These are phyloP conservation scores for Philotrypesis tridentata DNA, from an alignment of 1,140 invertebrate genomes.

Conservation along the genomic window DNA sequence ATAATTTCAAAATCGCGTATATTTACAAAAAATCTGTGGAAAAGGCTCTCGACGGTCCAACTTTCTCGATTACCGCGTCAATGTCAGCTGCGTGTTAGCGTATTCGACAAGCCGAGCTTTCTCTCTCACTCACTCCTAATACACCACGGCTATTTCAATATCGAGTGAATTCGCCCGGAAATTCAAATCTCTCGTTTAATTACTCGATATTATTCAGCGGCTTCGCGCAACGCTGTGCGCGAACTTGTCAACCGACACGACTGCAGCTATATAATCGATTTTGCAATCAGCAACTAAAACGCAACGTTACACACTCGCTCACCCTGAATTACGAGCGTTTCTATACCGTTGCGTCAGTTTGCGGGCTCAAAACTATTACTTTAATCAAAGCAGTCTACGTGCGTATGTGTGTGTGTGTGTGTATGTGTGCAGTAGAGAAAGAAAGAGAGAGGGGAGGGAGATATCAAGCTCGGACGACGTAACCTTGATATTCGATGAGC, in stretches of 20 bases:
- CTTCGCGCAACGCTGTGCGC: neutral
- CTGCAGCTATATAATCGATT: neutral
- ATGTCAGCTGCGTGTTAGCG: neutral
- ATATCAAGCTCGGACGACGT: neutral
- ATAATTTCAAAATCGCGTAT: no score
- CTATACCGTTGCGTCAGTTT: no score
- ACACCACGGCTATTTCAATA: neutral
- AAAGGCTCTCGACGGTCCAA: neutral
- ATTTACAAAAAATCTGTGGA: neutral
- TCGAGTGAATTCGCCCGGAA: neutral
- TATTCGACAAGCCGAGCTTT: neutral
- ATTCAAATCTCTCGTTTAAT: conserved; percentile 22
- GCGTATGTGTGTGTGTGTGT: no score
- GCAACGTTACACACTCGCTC: no score
- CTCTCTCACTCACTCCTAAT: neutral
- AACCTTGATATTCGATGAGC: neutral
- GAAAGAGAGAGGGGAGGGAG: no score
- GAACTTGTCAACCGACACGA: conserved; percentile 1
- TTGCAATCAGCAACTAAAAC: neutral
- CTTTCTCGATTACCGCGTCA: neutral
- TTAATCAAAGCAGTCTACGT: neutral
- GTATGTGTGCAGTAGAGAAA: no score
- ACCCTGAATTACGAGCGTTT: neutral
- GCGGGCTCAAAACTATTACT: neutral
- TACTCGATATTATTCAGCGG: conserved; percentile 10